Conservation (phyloP, 2,797 vertebrate genomes). For the Dallia pectoralis region DNA sequence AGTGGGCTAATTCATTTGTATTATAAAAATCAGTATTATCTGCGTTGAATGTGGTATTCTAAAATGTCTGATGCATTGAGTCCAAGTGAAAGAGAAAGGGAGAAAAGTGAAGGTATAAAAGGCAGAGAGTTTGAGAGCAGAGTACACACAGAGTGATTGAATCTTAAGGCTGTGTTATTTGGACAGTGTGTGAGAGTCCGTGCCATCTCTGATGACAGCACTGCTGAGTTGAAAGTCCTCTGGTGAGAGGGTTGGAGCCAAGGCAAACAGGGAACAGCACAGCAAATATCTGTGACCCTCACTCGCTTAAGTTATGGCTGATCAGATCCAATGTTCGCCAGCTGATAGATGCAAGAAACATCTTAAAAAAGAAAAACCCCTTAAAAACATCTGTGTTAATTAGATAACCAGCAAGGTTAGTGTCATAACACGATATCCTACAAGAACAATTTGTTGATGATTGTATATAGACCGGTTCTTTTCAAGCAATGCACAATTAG, state of each 20-base stretch:
- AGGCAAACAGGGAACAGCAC: slow-evolving; percentile 54
- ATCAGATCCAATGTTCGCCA: too few species aligned
- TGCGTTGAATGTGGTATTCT: background rate
- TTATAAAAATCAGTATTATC: background rate
- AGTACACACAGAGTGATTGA: slow-evolving; percentile 1
- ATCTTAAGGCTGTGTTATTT: slow-evolving; percentile 8
- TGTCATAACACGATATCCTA: too few species aligned
- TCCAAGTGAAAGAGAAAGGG: background rate
- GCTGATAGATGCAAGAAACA: too few species aligned
- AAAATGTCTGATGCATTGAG: slow-evolving; percentile 10
- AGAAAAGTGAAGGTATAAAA: background rate
- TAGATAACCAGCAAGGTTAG: too few species aligned
- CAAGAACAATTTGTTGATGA: too few species aligned
- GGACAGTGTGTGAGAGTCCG: slow-evolving; percentile 29
- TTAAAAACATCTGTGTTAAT: too few species aligned
- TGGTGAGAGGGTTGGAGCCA: slow-evolving; percentile 16
- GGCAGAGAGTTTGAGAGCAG: slow-evolving; percentile 7
- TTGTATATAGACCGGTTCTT: too few species aligned
- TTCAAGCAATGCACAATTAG: too few species aligned
- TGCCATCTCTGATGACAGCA: slow-evolving; percentile 48
- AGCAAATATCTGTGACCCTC: slow-evolving; percentile 13
- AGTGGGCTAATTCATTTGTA: background rate
- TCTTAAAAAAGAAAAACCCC: too few species aligned
- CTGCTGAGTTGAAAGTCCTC: slow-evolving; percentile 66
- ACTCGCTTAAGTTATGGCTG: too few species aligned